Conservation (phyloP, 2,113 vertebrate species). For the Pollachius pollachius region DNA sequence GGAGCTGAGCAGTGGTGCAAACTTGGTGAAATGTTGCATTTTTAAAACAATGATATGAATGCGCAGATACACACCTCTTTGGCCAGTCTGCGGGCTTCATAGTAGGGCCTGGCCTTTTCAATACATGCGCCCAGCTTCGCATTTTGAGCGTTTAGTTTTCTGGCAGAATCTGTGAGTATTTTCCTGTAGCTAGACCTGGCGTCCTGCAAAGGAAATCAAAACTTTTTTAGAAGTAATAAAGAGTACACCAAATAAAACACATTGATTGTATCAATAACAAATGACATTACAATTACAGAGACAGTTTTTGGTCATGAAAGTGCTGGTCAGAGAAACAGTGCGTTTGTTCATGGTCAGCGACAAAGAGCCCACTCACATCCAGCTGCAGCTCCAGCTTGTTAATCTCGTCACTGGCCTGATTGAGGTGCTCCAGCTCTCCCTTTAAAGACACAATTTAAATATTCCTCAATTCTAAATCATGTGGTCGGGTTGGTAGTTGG, state of each 20-base stretch:
- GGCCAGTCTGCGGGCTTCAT: slow-evolving; percentile 84
- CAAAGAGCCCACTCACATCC: slow-evolving; percentile 75
- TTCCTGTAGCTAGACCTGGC: slow-evolving; percentile 86
- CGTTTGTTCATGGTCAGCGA: background rate
- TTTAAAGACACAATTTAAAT: slow-evolving; percentile 36
- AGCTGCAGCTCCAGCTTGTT: slow-evolving; percentile 88
- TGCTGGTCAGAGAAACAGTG: background rate
- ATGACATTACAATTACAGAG: too few species aligned
- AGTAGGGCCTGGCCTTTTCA: slow-evolving; percentile 89
- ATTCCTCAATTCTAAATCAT: background rate
- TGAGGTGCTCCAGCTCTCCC: slow-evolving; percentile 90
- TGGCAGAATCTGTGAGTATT: slow-evolving; percentile 86
- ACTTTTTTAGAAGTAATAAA: too few species aligned
- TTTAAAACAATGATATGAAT: too few species aligned
- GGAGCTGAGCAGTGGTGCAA: too few species aligned
- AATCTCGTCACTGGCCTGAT: slow-evolving; percentile 90
- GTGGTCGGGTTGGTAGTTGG: too few species aligned
- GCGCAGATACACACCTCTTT: slow-evolving; percentile 74
- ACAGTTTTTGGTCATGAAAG: too few species aligned
- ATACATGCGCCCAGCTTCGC: slow-evolving; percentile 87
- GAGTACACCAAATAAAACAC: too few species aligned
- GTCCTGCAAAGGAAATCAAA: slow-evolving; percentile 70
- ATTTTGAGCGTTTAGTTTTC: slow-evolving; percentile 84
- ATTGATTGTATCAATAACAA: too few species aligned
- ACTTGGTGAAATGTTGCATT: too few species aligned